These are phyloP conservation scores for Otis tarda DNA, from an alignment of 2,113 vertebrate species.

Conservation along the genomic window DNA sequence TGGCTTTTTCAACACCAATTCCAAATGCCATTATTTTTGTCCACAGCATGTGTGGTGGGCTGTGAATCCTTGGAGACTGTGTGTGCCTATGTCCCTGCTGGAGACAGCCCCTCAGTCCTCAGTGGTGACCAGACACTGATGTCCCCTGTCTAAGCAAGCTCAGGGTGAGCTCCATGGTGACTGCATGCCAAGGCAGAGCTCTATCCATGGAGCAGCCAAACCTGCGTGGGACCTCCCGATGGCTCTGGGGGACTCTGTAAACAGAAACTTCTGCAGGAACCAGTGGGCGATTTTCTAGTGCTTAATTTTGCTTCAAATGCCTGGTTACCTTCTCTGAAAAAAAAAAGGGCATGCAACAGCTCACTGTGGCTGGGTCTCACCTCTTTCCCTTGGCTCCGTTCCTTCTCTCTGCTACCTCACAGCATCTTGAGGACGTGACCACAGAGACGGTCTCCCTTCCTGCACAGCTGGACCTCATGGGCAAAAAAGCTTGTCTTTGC, in stretches of 20 bases:
- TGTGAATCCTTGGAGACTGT: neutral
- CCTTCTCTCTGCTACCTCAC: neutral
- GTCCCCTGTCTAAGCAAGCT: neutral
- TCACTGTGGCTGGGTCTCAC: neutral
- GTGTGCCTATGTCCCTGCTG: accelerated
- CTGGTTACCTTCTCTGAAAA: neutral
- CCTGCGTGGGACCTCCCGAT: accelerated
- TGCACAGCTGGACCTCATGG: accelerated
- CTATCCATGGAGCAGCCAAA: neutral
- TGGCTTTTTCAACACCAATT: neutral
- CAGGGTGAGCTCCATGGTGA: neutral
- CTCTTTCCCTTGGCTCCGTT: neutral
- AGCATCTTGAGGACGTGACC: neutral
- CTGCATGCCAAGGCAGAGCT: neutral
- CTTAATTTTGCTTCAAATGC: neutral
- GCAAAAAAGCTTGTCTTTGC: neutral
- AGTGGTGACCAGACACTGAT: accelerated
- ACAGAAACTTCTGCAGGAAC: neutral
- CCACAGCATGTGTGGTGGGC: neutral
- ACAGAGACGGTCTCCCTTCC: neutral
- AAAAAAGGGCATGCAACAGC: neutral
- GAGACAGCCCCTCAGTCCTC: neutral
- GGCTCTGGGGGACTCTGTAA: neutral
- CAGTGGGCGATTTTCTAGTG: neutral
- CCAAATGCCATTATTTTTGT: neutral